Evolutionary conservation across 1,140 invertebrate species (phyloP).

Genomic region (Trichonephila clavata): DNA sequence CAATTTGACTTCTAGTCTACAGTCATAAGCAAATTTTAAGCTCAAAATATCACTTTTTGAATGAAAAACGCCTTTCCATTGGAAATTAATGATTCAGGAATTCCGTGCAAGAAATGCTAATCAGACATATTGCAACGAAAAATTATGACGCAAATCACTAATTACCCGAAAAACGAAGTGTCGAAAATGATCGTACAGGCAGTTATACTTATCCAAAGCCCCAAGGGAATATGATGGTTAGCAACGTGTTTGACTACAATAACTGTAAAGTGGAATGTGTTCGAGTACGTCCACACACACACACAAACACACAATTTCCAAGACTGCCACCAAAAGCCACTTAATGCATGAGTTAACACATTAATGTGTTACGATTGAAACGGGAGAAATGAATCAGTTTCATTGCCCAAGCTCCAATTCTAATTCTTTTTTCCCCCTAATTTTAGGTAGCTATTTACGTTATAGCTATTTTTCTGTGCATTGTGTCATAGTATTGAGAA

Average conservation of each 20-base stretch:
- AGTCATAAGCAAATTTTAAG: constrained; percentile 3
- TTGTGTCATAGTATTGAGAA: no score
- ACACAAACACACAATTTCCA: no score
- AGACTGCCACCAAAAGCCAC: neutral
- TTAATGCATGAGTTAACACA: constrained; percentile 37
- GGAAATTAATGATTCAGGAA: constrained; percentile 22
- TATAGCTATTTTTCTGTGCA: neutral
- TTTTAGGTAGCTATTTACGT: neutral
- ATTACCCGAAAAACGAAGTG: constrained; percentile 11
- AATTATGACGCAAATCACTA: constrained; percentile 46
- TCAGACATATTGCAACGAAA: neutral
- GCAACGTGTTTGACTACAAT: constrained; percentile 23
- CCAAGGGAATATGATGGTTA: neutral
- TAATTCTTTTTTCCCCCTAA: neutral
- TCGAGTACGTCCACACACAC: no score
- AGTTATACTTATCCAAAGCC: neutral
- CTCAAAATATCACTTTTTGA: neutral
- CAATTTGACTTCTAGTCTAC: neutral
- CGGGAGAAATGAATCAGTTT: constrained; percentile 33
- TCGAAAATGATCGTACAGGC: neutral
- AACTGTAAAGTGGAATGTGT: neutral
- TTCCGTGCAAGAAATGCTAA: constrained; percentile 54
- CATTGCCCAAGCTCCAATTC: neutral
- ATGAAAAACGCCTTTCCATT: neutral
- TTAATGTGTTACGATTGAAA: neutral